Conservation (phyloP, 2,797 vertebrate genomes). For the Numenius phaeopus region DNA sequence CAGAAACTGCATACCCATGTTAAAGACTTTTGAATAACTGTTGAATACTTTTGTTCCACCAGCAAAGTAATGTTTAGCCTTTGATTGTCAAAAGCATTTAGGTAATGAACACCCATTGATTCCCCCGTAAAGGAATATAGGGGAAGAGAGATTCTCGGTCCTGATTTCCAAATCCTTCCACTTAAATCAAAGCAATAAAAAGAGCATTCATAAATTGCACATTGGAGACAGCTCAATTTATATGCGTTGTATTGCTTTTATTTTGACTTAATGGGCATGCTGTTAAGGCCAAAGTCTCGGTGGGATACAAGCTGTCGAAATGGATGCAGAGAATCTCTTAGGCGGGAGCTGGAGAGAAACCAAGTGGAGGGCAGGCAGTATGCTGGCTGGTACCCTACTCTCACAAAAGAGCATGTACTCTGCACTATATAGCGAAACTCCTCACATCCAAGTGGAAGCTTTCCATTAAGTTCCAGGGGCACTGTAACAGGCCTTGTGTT, state of each 20-base stretch:
- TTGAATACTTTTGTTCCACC: not conserved
- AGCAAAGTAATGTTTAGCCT: not conserved
- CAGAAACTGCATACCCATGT: not conserved
- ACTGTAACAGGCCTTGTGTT: not conserved
- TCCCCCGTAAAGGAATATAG: not conserved
- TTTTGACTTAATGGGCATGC: slow-evolving; percentile 5
- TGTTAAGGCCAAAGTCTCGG: not conserved
- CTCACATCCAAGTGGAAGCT: not conserved
- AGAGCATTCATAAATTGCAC: not conserved
- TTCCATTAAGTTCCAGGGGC: not conserved
- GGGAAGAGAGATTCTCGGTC: not conserved
- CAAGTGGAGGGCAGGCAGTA: not conserved
- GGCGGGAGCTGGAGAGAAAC: not conserved
- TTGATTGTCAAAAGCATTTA: slow-evolving; percentile 20
- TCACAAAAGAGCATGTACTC: not conserved
- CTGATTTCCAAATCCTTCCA: not conserved
- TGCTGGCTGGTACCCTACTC: not conserved
- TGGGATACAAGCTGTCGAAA: not conserved
- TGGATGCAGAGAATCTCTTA: not conserved
- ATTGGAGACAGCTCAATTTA: not conserved
- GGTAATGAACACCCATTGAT: not conserved
- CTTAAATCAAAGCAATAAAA: not conserved
- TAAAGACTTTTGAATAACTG: slow-evolving; percentile 7
- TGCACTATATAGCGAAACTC: rapidly evolving
- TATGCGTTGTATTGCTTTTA: not conserved